Percentiles rank a stretch among this genome's conserved stretches.
Conservation (phyloP, 2,888 invertebrate genomes). For the Agonopterix heracliana region DNA sequence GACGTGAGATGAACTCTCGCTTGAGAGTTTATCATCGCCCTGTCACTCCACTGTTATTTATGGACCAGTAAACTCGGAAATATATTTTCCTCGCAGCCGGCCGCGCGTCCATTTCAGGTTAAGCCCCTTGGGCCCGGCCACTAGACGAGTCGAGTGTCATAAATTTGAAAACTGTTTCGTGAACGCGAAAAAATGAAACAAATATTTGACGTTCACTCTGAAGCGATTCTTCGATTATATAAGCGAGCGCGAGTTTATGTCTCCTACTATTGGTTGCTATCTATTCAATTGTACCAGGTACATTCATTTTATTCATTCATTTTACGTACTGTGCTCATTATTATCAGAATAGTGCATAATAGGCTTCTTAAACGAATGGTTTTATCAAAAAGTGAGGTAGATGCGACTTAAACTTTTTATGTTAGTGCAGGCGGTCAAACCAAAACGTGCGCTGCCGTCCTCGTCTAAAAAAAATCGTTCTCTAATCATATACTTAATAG, state of each 20-base stretch:
- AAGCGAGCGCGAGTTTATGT: constrained; percentile 5
- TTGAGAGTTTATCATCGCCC: constrained; percentile 70
- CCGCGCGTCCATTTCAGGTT: constrained; percentile 72
- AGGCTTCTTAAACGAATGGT: no score
- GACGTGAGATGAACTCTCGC: constrained; percentile 65
- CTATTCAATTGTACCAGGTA: no score
- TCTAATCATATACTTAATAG: no score
- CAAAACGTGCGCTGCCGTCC: no score
- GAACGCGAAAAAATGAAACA: constrained; percentile 64
- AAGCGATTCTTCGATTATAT: constrained; percentile 42
- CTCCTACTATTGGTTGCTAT: neutral
- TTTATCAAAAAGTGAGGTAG: no score
- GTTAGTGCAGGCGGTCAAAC: no score
- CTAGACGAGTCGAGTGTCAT: constrained; percentile 73
- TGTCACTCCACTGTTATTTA: constrained; percentile 74
- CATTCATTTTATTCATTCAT: no score
- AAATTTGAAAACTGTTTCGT: constrained; percentile 72
- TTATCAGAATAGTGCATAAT: no score
- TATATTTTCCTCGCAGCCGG: constrained; percentile 70
- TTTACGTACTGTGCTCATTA: no score
- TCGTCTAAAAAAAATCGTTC: no score
- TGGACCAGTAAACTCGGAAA: constrained; percentile 74
- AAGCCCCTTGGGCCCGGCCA: constrained; percentile 69
- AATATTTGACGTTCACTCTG: constrained; percentile 55
- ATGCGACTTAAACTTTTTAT: no score